Conservation (phyloP, 2,113 vertebrate species). For the Nothoprocta perdicaria region DNA sequence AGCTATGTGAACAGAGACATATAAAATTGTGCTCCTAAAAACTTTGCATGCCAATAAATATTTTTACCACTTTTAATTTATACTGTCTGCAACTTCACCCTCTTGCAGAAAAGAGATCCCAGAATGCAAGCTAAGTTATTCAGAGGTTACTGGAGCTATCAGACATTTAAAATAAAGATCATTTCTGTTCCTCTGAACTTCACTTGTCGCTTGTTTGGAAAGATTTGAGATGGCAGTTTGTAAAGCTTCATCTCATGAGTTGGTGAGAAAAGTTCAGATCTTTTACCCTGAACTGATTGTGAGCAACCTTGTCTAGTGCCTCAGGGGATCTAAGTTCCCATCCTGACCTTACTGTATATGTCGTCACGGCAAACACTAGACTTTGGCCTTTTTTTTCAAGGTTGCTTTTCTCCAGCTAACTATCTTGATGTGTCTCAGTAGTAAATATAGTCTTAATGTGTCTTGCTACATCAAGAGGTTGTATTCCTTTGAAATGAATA, state of each 20-base stretch:
- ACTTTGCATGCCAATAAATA: constrained; percentile 57
- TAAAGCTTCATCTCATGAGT: background rate
- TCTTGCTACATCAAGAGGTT: background rate
- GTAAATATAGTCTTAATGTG: background rate
- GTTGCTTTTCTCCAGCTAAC: background rate
- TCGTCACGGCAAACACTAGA: background rate
- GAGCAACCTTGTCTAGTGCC: background rate
- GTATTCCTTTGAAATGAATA: background rate
- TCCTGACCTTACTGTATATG: background rate
- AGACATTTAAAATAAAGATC: background rate
- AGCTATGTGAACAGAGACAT: constrained; percentile 69
- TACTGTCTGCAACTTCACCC: background rate
- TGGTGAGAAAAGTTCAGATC: background rate
- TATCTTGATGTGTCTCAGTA: background rate
- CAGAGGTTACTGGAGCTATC: background rate
- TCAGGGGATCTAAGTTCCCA: background rate
- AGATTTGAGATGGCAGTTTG: background rate
- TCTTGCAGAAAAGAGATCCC: background rate
- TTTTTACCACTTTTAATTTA: constrained; percentile 46
- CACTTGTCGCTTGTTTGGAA: constrained; percentile 1
- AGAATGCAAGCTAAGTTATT: background rate
- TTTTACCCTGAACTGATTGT: background rate
- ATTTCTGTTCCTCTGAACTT: background rate
- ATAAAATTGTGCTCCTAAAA: constrained; percentile 71
- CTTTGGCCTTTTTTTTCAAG: background rate